Conservation (phyloP, 2,113 vertebrate species). For the Ochotona princeps region DNA sequence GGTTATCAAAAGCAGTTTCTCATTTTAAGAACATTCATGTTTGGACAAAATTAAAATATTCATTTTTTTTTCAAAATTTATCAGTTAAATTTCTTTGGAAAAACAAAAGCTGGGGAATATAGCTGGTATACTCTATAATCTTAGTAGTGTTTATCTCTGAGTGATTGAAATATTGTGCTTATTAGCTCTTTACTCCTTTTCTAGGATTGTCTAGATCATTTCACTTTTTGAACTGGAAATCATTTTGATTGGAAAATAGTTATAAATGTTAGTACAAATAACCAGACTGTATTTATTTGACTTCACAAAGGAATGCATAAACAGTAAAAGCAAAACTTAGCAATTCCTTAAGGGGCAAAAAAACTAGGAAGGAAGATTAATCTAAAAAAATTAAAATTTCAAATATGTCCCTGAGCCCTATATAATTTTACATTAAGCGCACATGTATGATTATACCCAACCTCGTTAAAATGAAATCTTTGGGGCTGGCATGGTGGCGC, state of each 20-base stretch:
- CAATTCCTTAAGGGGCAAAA: slow-evolving; percentile 23
- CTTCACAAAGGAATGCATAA: not conserved
- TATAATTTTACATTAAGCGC: not conserved
- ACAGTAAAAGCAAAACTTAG: slow-evolving; percentile 10
- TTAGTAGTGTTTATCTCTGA: not conserved
- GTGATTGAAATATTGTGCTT: not conserved
- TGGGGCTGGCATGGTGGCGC: too few species aligned
- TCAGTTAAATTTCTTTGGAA: slow-evolving; percentile 42
- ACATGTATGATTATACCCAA: not conserved
- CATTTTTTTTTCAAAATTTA: not conserved
- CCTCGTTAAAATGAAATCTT: not conserved
- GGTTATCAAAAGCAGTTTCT: slow-evolving; percentile 15
- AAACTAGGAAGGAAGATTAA: not conserved
- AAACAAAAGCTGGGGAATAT: slow-evolving; percentile 24
- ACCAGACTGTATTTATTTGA: not conserved
- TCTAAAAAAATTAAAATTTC: slow-evolving; percentile 40
- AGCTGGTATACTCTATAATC: not conserved
- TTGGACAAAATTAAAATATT: slow-evolving; percentile 26
- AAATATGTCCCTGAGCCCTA: not conserved
- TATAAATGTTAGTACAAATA: not conserved
- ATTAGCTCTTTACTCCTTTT: not conserved
- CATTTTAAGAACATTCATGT: not conserved
- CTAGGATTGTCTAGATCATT: slow-evolving; percentile 32
- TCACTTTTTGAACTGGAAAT: slow-evolving; percentile 33
- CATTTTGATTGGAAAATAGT: slow-evolving; percentile 17